Percentiles rank a stretch among this genome's conserved stretches.
Evolutionary conservation across 2,113 vertebrate genomes (phyloP).

Genomic region (Sylvietta virens): DNA sequence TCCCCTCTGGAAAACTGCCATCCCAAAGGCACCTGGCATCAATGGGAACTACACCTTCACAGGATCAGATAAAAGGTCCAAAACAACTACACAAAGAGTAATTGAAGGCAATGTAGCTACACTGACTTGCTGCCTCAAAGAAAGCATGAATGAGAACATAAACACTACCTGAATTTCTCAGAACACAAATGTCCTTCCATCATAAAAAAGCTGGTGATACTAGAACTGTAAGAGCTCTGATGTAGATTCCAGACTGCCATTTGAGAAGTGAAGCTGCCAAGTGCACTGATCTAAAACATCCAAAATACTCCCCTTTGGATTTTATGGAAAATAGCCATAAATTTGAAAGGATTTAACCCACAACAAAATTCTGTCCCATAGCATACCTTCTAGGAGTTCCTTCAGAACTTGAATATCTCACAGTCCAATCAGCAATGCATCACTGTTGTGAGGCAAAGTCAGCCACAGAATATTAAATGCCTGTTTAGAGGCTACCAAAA

Average conservation of each 20-base stretch:
- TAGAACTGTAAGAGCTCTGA: background rate
- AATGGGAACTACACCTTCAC: background rate
- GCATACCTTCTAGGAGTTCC: background rate
- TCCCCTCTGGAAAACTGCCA: background rate
- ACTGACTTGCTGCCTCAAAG: background rate
- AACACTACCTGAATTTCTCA: background rate
- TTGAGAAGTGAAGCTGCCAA: background rate
- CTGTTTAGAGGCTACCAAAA: constrained; percentile 35
- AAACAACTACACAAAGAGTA: background rate
- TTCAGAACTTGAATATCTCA: background rate
- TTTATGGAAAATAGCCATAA: background rate
- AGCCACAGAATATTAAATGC: background rate
- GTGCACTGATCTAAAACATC: background rate
- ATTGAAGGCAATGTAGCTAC: background rate
- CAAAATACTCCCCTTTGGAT: background rate
- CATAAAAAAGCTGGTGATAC: background rate
- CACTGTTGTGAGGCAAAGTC: background rate
- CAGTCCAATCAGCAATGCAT: background rate
- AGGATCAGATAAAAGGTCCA: background rate
- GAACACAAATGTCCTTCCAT: background rate
- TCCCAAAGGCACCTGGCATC: background rate
- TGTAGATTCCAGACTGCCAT: background rate
- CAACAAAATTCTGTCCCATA: background rate
- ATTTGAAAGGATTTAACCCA: background rate
- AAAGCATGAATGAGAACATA: background rate